Evolutionary conservation across 1,140 invertebrate genomes (phyloP).

Genomic region (Drosophila erecta): DNA sequence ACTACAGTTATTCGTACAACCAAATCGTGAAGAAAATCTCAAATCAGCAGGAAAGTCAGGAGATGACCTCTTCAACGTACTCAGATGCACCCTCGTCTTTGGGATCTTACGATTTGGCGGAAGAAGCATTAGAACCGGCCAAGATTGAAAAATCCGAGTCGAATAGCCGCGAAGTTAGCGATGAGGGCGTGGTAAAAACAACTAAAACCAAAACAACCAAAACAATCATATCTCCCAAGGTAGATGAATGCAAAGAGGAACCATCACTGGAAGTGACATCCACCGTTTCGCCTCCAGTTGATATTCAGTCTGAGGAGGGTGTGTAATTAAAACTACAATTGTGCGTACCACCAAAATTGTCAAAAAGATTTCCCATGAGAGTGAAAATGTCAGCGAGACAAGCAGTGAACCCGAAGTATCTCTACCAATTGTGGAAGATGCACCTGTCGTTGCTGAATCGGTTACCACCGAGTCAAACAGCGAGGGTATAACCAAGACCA

Average conservation of each 20-base stretch:
- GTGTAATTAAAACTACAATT: slow-evolving; percentile 71
- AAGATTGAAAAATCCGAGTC: slow-evolving; percentile 67
- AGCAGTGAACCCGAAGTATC: slow-evolving; percentile 46
- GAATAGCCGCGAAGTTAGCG: slow-evolving; percentile 67
- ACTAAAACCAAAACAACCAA: slow-evolving; percentile 72
- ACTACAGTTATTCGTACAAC: slow-evolving; percentile 74
- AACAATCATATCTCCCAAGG: slow-evolving; percentile 56
- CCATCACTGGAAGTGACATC: not conserved
- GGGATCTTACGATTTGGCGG: slow-evolving; percentile 51
- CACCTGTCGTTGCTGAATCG: slow-evolving; percentile 66
- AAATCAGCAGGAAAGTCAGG: slow-evolving; percentile 60
- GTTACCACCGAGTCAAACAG: slow-evolving; percentile 69
- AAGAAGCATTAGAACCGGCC: slow-evolving; percentile 44
- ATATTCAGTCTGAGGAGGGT: slow-evolving; percentile 26
- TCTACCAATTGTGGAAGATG: slow-evolving; percentile 53
- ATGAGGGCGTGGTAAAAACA: slow-evolving; percentile 71
- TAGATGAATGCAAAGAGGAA: slow-evolving; percentile 33
- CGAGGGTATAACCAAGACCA: slow-evolving; percentile 71
- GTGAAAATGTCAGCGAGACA: slow-evolving; percentile 58
- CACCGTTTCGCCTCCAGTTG: not conserved
- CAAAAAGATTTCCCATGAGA: slow-evolving; percentile 73
- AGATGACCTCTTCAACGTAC: slow-evolving; percentile 55
- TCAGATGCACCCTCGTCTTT: slow-evolving; percentile 61
- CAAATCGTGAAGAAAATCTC: slow-evolving; percentile 72
- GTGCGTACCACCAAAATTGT: slow-evolving; percentile 76